Evolutionary conservation across 2,888 invertebrate genomes (phyloP), one percentile per base, ranked within the genome.

Genomic region (Elysia crispata): DNA sequence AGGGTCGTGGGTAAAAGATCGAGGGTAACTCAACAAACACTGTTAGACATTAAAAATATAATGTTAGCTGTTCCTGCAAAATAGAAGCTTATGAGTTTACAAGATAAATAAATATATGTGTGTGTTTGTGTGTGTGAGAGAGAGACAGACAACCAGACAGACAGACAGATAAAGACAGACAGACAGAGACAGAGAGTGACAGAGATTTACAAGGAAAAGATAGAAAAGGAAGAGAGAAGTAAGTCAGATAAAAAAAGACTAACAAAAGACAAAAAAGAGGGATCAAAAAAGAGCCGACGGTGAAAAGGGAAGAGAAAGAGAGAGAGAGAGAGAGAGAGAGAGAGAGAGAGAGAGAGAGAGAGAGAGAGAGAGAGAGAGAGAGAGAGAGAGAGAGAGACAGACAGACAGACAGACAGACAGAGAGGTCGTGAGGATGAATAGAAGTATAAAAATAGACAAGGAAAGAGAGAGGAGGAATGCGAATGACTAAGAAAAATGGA

Each of bases 311-410:
- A 1, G 25, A 25, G 25, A 28, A 3, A 67, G 6, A 41, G 33
- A 18, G 70, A 70, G 31, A 73, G 50, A 41, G 23, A 11, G 8
- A 62, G 33, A 75, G 62, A 66, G 41, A 76, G 50, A 60, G 28
- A 76, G 18, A 76, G n/a, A 76, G 64, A 76, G 62, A 76, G 31
- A 62, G 62, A 76, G 31, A 33, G 33, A 62, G 33, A 75, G 62
- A 60, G 62, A 76, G 62, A 76, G 33, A 64, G 23, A 76, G 49
- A 62, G 23, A 41, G 33, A 76, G 41, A 3, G n/a, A 76, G 20
- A n/a, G 62, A 76, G 33, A n/a, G 33, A 30, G 31, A 31, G 28
- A 57, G n/a, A 57, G 28, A 41, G 41, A 49, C 41, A 76, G 28
- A 64, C n/a, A 76, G 76, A 64, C n/a, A 54, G 73, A 41, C 11